phyloP scores from a whole-genome alignment of 2,113 vertebrate genomes.

The Leptobrachium leishanense region DNA sequence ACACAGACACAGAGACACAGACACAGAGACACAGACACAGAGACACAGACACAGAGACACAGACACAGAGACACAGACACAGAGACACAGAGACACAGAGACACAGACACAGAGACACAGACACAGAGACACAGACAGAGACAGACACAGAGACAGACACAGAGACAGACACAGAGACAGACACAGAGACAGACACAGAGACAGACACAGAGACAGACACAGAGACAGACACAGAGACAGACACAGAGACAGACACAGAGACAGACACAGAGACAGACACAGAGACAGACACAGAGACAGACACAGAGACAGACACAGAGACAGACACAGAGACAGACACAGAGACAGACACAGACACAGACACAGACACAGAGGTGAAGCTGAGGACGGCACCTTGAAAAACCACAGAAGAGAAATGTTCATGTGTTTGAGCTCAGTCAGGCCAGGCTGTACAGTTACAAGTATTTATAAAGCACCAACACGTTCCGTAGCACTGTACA shows the following conservation, averaged over 20 bases:
- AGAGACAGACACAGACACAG: neutral
- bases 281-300: neutral
- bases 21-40: neutral
- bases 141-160: no score
- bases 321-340: neutral
- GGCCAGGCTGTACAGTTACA: no score
- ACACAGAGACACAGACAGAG: neutral
- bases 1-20: no score
- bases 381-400: no score
- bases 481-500: no score
- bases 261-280: neutral
- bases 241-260: neutral
- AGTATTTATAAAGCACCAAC: no score
- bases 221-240: neutral
- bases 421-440: no score
- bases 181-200: neutral
- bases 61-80: no score
- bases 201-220: slow-evolving; percentile 1
- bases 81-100: neutral
- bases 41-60: neutral
- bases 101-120: slow-evolving; percentile 1
- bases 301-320: neutral
- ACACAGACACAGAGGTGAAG: neutral
- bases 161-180: neutral
- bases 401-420: no score